These are phyloP conservation scores for Eucidaris tribuloides DNA, from an alignment of 35 echinoderm and acorn worm species.

Conservation along the genomic window DNA sequence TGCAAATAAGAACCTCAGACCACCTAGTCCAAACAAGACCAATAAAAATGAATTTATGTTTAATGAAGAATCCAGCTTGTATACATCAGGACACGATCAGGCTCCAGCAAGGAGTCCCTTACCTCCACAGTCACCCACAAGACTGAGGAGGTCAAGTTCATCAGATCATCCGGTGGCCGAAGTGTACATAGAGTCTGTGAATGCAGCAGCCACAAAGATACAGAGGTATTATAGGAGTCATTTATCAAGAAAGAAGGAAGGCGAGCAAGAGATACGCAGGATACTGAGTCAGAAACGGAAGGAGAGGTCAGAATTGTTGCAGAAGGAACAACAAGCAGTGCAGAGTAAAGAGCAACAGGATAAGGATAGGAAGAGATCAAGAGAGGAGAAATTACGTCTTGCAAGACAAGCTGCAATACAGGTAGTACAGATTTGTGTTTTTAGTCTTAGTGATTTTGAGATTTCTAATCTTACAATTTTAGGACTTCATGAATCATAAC, in stretches of 20 bases:
- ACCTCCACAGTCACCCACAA: not conserved
- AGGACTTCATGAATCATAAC: no score
- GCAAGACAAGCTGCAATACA: conserved; percentile 95
- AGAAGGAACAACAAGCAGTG: conserved; percentile 50
- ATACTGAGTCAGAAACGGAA: conserved; percentile 80
- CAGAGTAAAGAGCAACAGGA: conserved; percentile 43
- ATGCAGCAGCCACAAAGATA: conserved; percentile 74
- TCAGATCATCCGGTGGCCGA: conserved; percentile 72
- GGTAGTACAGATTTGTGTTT: no score
- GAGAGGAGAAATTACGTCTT: conserved; percentile 73
- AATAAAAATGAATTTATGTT: conserved; percentile 13
- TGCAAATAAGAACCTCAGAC: conserved; percentile 37
- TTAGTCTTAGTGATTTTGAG: no score
- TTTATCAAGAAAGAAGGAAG: conserved; percentile 36
- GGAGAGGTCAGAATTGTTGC: conserved; percentile 58
- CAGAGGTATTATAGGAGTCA: conserved; percentile 70
- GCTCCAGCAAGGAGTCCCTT: not conserved
- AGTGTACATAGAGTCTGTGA: conserved; percentile 82
- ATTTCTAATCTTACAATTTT: no score
- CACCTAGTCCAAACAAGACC: conserved; percentile 44
- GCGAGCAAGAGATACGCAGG: conserved; percentile 81
- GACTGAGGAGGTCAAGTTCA: conserved; percentile 5
- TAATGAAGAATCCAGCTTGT: not conserved
- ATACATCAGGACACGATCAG: not conserved
- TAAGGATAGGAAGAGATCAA: conserved; percentile 49